Percentiles rank a stretch among this genome's conserved stretches.
Conservation (phyloP, 2,113 vertebrate species). For the Phodopus roborovskii region DNA sequence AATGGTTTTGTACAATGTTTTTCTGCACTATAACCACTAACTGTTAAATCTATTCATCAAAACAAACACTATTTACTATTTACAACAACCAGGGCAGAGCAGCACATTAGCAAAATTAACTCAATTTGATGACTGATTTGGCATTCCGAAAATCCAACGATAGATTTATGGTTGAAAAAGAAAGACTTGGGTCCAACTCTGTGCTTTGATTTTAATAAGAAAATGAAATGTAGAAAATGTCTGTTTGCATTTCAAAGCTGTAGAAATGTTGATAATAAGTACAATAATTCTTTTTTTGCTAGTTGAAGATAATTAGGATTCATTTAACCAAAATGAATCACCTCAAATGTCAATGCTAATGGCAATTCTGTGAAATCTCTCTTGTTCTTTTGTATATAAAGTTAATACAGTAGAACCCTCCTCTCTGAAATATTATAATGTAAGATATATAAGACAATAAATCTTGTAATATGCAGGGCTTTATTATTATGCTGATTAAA, state of each 20-base stretch:
- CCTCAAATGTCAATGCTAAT: constrained; percentile 66
- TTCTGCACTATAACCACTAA: neutral
- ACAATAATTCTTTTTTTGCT: constrained; percentile 42
- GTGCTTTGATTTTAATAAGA: constrained; percentile 48
- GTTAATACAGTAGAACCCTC: constrained; percentile 32
- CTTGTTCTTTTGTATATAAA: constrained; percentile 55
- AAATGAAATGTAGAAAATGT: constrained; percentile 49
- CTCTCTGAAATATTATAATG: constrained; percentile 46
- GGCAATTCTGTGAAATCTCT: constrained; percentile 46
- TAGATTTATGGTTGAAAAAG: constrained; percentile 28
- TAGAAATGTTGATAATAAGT: constrained; percentile 46
- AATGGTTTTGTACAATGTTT: neutral
- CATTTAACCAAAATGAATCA: constrained; percentile 62
- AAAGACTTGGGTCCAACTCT: neutral
- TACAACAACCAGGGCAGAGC: neutral
- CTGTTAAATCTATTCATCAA: constrained; percentile 24
- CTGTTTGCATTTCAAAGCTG: constrained; percentile 47
- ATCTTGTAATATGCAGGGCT: constrained; percentile 38
- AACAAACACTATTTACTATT: neutral
- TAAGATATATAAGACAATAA: constrained; percentile 41
- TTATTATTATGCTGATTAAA: constrained; percentile 54
- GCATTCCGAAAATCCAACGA: neutral
- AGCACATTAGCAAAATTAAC: constrained; percentile 33
- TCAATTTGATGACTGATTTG: constrained; percentile 36
- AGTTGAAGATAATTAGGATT: constrained; percentile 60